phyloP scores from a whole-genome alignment of 1,140 invertebrate genomes.

The Ceratina japonica region DNA sequence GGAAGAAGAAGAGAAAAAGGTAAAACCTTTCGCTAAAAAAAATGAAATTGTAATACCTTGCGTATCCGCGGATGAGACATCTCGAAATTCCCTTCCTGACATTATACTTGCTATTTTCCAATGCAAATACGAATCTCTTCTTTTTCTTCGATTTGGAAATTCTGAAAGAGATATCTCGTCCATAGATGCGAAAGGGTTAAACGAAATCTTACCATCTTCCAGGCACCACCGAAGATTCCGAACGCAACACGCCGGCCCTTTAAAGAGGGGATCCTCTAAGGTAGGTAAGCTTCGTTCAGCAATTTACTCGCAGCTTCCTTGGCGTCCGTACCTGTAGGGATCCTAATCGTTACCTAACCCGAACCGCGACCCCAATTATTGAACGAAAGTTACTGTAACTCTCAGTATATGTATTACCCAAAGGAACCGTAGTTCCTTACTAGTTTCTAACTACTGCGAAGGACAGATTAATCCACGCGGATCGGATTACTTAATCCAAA shows the following conservation, averaged over 20 bases:
- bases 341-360: too few relatives aligned
- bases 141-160: background rate
- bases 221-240: constrained; percentile 25
- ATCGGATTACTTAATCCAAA: too few relatives aligned
- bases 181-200: background rate
- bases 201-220: background rate
- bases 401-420: too few relatives aligned
- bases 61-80: background rate
- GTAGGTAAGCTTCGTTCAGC: constrained; percentile 51
- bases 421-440: too few relatives aligned
- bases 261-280: constrained; percentile 40
- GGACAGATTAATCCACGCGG: too few relatives aligned
- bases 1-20: constrained; percentile 48
- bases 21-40: background rate
- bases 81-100: too few relatives aligned
- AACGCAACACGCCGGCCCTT: constrained; percentile 2
- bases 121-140: too few relatives aligned
- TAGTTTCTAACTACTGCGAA: too few relatives aligned
- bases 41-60: background rate
- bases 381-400: too few relatives aligned
- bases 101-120: background rate
- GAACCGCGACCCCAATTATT: too few relatives aligned
- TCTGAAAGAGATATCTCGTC: too few relatives aligned
- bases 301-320: background rate
- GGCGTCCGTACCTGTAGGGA: too few relatives aligned